Evolutionary conservation across 2,888 invertebrate species (phyloP), one percentile per base, ranked within the genome.

Genomic region (Phytoseiulus persimilis): DNA sequence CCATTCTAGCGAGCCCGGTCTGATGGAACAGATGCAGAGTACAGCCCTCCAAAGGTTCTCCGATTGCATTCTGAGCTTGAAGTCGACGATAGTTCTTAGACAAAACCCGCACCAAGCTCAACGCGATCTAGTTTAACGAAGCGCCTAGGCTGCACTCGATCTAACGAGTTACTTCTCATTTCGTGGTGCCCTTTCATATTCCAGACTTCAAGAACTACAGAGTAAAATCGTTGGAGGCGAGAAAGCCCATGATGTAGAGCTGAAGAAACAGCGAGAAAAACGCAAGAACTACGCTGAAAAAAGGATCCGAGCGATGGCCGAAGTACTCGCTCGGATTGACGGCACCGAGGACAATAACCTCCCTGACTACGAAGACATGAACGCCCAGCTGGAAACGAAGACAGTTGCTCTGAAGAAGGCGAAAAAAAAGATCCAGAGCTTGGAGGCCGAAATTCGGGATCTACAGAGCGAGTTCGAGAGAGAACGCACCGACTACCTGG

Each of bases 191-290:
- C 9, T 9, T 9, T 9, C 5, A 39, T 9, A 6, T 39, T 39
- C 3, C 39, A 94, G 94, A 92, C 93, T 94, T 91, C 94, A 95
- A 92, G 94, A 94, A 90, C 93, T 96, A 32, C 95, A 96, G 92
- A 94, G 95, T 87, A 94, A 95, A 90, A 94, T 96, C 93, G 95
- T 96, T 83, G 96, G 96, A 0, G 96, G 96, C 0, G 96, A 96
- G 92, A 94, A 95, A 91, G 95, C 95, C 0, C 94, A 95, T 92
- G 96, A 96, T 92, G 93, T 94, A 83, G 95, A 95, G 91, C 92
- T 96, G 65, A 95, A 95, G 90, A 95, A 96, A 92, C 94, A 94
- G 91, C 93, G 95, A 89, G 94, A 94, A 91, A 94, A 94, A 91
- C 95, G 95, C 92, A 95, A 95, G 92, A 93, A 94, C 90, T 95